Conservation (phyloP, 2,797 vertebrate genomes). For the Sternarchorhynchus goeldii region DNA sequence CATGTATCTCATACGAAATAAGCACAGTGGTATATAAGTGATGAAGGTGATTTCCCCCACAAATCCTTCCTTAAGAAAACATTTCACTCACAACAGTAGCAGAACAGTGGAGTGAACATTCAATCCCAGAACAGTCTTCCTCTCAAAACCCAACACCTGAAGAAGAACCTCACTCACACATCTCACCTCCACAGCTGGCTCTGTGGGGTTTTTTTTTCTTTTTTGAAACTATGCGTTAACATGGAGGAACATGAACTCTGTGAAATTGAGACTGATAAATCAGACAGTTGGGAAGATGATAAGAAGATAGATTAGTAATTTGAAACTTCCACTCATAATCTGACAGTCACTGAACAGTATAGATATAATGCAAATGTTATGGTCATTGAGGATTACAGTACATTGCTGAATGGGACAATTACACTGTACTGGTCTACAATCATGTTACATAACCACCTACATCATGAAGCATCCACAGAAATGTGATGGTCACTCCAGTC, state of each 20-base stretch:
- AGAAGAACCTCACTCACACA: conserved; percentile 37
- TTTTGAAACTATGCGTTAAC: conserved; percentile 13
- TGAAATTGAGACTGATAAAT: conserved; percentile 10
- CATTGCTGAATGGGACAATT: conserved; percentile 59
- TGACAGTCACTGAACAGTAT: conserved; percentile 56
- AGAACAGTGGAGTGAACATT: conserved; percentile 61
- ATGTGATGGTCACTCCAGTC: conserved; percentile 51
- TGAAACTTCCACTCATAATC: conserved; percentile 53
- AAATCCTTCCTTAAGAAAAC: conserved; percentile 66
- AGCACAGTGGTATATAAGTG: conserved; percentile 86
- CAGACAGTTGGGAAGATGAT: conserved; percentile 29
- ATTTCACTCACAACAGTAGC: conserved; percentile 74
- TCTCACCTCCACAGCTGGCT: conserved; percentile 28
- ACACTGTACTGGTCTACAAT: conserved; percentile 61
- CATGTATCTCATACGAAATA: conserved; percentile 85
- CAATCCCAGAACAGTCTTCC: conserved; percentile 24
- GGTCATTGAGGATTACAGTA: conserved; percentile 61
- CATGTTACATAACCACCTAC: conserved; percentile 59
- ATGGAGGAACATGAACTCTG: conserved; percentile 36
- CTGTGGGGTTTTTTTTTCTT: conserved; percentile 18
- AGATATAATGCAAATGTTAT: conserved; percentile 60
- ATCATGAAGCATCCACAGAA: conserved; percentile 55
- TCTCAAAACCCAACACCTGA: conserved; percentile 25
- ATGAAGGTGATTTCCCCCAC: conserved; percentile 73
- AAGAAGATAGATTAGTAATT: conserved; percentile 29